These are phyloP conservation scores for Mesocentrotus franciscanus DNA, from an alignment of 53 echinoderm and acorn worm species.

Conservation along the genomic window DNA sequence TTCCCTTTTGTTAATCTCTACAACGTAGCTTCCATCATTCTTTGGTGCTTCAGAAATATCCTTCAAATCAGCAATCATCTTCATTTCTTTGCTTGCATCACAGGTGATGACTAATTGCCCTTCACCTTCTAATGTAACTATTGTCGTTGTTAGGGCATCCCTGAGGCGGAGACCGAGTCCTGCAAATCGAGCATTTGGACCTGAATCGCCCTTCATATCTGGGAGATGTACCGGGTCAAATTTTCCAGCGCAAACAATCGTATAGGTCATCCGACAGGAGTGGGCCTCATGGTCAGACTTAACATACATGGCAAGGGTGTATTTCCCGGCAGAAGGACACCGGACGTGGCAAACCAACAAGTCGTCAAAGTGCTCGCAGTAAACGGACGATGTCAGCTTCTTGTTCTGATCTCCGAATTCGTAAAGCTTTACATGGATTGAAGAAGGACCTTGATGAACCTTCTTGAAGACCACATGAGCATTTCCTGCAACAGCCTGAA, in stretches of 20 bases:
- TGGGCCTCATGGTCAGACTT: not conserved
- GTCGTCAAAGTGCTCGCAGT: conserved; percentile 41
- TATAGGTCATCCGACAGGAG: not conserved
- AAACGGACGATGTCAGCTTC: not conserved
- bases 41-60: not conserved
- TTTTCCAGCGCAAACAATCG: not conserved
- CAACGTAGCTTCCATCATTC: conserved; percentile 24
- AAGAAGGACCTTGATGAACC: not conserved
- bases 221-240: conserved; percentile 11
- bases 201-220: not conserved
- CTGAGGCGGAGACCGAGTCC: not conserved
- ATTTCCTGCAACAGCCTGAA: not conserved
- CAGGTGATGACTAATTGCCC: not conserved
- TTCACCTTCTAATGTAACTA: conserved; percentile 33
- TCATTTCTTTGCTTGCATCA: too few relatives aligned
- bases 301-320: conserved; percentile 2
- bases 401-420: conserved; percentile 12
- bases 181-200: conserved; percentile 12
- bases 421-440: not conserved
- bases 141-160: conserved; percentile 12
- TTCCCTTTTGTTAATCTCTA: not conserved
- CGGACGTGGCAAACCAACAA: conserved; percentile 60
- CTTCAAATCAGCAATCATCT: conserved; percentile 16
- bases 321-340: conserved; percentile 21
- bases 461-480: conserved; percentile 52